Percentiles rank a stretch among this genome's conserved stretches.
phyloP scores from a whole-genome alignment of 2,888 invertebrate genomes.

The Dryadula phaetusa region DNA sequence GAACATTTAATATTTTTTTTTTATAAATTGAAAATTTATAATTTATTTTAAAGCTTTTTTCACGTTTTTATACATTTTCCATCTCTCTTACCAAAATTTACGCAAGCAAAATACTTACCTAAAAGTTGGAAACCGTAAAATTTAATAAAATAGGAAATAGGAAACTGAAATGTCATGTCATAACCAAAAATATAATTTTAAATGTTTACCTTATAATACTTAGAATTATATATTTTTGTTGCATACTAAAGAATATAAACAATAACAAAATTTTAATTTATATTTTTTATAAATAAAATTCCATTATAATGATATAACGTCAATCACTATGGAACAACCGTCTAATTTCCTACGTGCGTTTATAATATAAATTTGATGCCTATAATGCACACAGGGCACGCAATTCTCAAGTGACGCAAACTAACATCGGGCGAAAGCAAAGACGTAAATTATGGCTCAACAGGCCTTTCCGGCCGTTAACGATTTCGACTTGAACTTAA shows the following conservation, averaged over 20 bases:
- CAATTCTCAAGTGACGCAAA: conserved; percentile 77
- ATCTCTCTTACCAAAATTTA: not conserved
- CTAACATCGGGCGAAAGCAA: conserved; percentile 68
- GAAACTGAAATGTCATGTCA: conserved; percentile 43
- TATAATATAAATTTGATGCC: conserved; percentile 76
- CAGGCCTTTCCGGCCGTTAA: conserved; percentile 80
- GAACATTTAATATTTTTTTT: conserved; percentile 3
- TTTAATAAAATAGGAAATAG: conserved; percentile 46
- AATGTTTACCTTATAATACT: not conserved
- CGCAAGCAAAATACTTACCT: not conserved
- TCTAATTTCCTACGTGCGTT: conserved; percentile 78
- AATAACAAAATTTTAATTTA: not conserved
- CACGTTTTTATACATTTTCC: too few species aligned
- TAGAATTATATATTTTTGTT: not conserved
- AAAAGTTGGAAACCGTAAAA: not conserved
- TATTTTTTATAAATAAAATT: conserved; percentile 46
- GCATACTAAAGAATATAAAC: not conserved
- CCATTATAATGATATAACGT: conserved; percentile 64
- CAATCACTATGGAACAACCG: conserved; percentile 75
- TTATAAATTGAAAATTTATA: too few species aligned
- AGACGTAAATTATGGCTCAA: conserved; percentile 80
- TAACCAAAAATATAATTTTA: not conserved
- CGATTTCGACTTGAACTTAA: conserved; percentile 75
- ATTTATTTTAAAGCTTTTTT: too few species aligned
- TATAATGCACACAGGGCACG: conserved; percentile 72